Evolutionary conservation across 2,888 invertebrate species (phyloP), one percentile per base, ranked within the genome.

Genomic region (Ichneumon xanthorius): DNA sequence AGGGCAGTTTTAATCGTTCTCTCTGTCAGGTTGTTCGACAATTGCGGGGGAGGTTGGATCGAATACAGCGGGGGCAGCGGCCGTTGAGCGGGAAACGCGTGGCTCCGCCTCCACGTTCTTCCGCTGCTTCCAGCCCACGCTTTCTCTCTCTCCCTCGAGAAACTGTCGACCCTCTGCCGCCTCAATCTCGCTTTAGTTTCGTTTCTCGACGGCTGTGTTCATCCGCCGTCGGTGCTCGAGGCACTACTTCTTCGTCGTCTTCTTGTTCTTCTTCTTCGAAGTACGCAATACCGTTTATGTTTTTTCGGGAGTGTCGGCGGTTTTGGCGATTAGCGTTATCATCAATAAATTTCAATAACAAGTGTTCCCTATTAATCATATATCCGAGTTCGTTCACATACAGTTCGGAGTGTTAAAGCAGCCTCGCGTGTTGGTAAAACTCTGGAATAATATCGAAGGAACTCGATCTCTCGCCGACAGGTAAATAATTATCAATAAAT

Each of bases 101-200:
- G 72, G 83, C 87, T 87, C 88, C 88, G 88, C 88, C 88, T 84
- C 87, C 86, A 73, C 58, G 55, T 80, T 77, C 65, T 75, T 80
- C 80, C 81, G 80, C 83, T 53, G 71, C 85, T 84, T 77, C 86
- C 85, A 84, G 86, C 45, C 76, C 80, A 82, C 80, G 81, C 73
- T 85, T 80, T 80, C 86, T 48, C 45, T 48, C 45, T 48, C 45
- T 48, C 45, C 45, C 45, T 14, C 45, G 45, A 48, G 81, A 85
- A 88, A 87, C 82, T 77, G 72, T 80, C 86, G 84, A 82, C 83
- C 79, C 63, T 81, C 79, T 68, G 68, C 45, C 45, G 89, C 88
- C 87, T 90, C 91, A 90, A 90, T 91, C 89, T 89, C 88, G 88
- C 78, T 86, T 89, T 88, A 87, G 87, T 92, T 87, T 89, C 88